A percentile compares a stretch with the other conserved stretches of the same genome.
phyloP scores from a whole-genome alignment of 1,140 invertebrate species.

The Drosophila hydei region DNA sequence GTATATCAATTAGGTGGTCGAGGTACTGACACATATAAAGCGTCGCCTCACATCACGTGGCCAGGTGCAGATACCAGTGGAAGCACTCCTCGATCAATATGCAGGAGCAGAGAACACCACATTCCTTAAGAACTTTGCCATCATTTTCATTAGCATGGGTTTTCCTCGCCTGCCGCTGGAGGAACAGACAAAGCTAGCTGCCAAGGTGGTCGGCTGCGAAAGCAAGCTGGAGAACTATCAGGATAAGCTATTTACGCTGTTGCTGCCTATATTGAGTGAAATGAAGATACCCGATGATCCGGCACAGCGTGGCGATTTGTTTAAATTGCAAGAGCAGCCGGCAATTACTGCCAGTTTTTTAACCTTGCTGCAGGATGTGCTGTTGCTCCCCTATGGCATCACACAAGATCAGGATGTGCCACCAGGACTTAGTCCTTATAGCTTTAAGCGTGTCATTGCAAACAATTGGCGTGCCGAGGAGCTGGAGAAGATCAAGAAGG shows the following conservation, averaged over 20 bases:
- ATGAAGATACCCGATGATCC: conserved; percentile 88
- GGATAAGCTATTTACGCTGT: conserved; percentile 91
- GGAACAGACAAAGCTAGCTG: conserved; percentile 91
- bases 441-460: conserved; percentile 91
- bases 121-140: conserved; percentile 93
- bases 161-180: conserved; percentile 91
- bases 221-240: conserved; percentile 93
- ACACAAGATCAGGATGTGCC: conserved; percentile 85
- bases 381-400: conserved; percentile 89
- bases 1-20: conserved; percentile 90
- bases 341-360: conserved; percentile 87
- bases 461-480: conserved; percentile 91
- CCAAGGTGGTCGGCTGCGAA: conserved; percentile 91
- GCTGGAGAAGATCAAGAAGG: conserved; percentile 92
- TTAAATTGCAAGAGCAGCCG: conserved; percentile 85
- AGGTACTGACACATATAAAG: conserved; percentile 96
- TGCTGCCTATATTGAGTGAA: conserved; percentile 91
- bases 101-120: conserved; percentile 84
- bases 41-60: conserved; percentile 93
- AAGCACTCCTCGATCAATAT: conserved; percentile 92
- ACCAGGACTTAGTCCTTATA: conserved; percentile 91
- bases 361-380: conserved; percentile 91
- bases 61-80: conserved; percentile 94
- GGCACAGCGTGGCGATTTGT: conserved; percentile 86
- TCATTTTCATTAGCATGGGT: conserved; percentile 97